Percentiles rank a stretch among this genome's conserved stretches.
phyloP scores from a whole-genome alignment of 2,888 invertebrate species.

The Ernsta delagoae region DNA sequence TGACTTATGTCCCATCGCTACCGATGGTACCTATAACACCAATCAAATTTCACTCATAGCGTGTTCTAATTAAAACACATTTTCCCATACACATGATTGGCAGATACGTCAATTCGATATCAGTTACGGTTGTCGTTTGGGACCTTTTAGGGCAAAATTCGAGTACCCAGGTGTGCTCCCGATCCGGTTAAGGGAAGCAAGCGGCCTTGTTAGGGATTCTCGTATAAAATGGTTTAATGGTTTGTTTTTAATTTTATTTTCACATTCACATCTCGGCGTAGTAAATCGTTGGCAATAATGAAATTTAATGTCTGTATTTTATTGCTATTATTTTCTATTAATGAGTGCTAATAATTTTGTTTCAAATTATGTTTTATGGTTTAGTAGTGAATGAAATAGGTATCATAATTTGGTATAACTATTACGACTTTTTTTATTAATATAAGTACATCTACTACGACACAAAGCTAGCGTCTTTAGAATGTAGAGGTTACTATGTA shows the following conservation, averaged over 20 bases:
- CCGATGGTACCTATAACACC: conserved; percentile 52
- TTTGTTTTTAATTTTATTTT: conserved; percentile 84
- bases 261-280: conserved; percentile 69
- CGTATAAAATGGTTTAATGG: conserved; percentile 83
- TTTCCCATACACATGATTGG: conserved; percentile 41
- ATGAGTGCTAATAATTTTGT: conserved; percentile 10
- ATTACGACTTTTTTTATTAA: no score
- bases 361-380: no score
- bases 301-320: conserved; percentile 20
- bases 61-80: conserved; percentile 36
- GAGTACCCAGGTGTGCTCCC: conserved; percentile 85
- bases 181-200: conserved; percentile 84
- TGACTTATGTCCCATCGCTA: conserved; percentile 78
- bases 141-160: conserved; percentile 81
- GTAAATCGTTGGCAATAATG: conserved; percentile 75
- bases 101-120: conserved; percentile 53
- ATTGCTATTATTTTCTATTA: conserved; percentile 41
- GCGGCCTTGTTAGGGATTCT: conserved; percentile 83
- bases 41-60: conserved; percentile 52
- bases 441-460: no score
- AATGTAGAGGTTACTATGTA: no score
- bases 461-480: no score
- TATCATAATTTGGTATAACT: no score
- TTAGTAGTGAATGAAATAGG: no score
- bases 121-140: conserved; percentile 68